Percentiles rank a stretch among this genome's conserved stretches.
phyloP scores from a whole-genome alignment of 2,888 invertebrate species.

The Chrysolina haemoptera region DNA sequence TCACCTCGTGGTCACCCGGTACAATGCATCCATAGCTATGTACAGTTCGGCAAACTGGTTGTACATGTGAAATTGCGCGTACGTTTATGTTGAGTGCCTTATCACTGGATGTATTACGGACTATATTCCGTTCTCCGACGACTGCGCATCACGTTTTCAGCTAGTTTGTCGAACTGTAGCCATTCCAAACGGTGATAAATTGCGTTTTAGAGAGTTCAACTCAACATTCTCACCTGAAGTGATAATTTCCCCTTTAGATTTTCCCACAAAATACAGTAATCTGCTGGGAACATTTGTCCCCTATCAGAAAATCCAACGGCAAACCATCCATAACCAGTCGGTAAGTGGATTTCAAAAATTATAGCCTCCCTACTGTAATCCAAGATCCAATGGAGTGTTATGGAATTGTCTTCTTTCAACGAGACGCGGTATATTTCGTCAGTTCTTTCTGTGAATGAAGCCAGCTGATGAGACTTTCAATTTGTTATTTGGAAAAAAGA shows the following conservation, averaged over 20 bases:
- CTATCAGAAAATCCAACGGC: conserved; percentile 90
- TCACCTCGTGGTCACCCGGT: no score
- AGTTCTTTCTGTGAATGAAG: conserved; percentile 20
- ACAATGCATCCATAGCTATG: no score
- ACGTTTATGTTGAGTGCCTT: no score
- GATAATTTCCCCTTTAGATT: conserved; percentile 77
- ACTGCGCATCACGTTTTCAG: no score
- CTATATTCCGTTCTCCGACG: no score
- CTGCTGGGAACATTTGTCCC: conserved; percentile 81
- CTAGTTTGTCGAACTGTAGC: no score
- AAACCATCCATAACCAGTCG: conserved; percentile 78
- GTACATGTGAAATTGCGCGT: no score
- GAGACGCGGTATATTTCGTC: conserved; percentile 64
- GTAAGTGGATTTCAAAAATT: conserved; percentile 72
- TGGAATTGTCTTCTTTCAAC: conserved; percentile 66
- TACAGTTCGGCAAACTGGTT: no score
- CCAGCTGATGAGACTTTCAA: background rate
- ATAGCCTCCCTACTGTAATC: conserved; percentile 68
- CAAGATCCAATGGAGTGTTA: conserved; percentile 70
- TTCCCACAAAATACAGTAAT: conserved; percentile 87
- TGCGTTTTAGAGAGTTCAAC: no score
- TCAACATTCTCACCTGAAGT: conserved; percentile 70
- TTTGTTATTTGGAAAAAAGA: background rate
- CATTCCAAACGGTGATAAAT: no score
- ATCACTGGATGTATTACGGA: no score